A percentile compares a stretch with the other conserved stretches of the same genome.
Evolutionary conservation across 2,888 invertebrate species (phyloP).

Genomic region (Eucriotettix oculatus): DNA sequence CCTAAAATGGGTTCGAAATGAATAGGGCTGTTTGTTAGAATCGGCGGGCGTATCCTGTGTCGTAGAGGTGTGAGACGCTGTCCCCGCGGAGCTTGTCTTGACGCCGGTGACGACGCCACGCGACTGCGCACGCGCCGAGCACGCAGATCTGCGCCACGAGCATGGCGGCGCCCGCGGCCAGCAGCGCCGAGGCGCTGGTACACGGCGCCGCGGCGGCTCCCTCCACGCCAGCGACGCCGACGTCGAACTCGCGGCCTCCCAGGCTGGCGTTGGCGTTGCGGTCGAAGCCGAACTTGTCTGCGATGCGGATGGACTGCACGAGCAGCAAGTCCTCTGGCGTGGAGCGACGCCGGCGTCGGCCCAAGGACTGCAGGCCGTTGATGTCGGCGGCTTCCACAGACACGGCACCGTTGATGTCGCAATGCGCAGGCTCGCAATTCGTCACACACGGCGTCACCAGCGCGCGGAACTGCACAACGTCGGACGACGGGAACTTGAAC

Average conservation of each 20-base stretch:
- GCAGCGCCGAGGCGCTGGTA: constrained; percentile 61
- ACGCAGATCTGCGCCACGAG: constrained; percentile 73
- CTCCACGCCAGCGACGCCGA: constrained; percentile 25
- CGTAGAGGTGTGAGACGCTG: constrained; percentile 76
- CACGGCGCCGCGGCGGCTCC: constrained; percentile 28
- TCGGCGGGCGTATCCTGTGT: constrained; percentile 61
- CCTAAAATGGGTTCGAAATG: too few relatives aligned
- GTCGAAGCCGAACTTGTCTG: constrained; percentile 75
- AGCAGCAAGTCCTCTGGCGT: constrained; percentile 66
- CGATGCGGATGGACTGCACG: constrained; percentile 82
- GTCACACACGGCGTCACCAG: constrained; percentile 89
- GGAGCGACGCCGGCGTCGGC: constrained; percentile 26
- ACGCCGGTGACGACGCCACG: constrained; percentile 61
- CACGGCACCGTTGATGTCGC: constrained; percentile 69
- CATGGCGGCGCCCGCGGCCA: constrained; percentile 73
- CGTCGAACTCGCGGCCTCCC: constrained; percentile 21
- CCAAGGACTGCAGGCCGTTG: constrained; percentile 34
- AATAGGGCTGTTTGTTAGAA: constrained; percentile 23
- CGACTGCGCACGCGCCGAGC: constrained; percentile 75
- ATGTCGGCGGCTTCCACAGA: constrained; percentile 32
- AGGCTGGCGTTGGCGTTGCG: constrained; percentile 27
- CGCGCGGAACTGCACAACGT: constrained; percentile 90
- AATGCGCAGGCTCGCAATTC: constrained; percentile 79
- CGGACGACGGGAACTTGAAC: constrained; percentile 90
- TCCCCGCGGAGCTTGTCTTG: constrained; percentile 38